phyloP scores from a whole-genome alignment of 2,797 vertebrate genomes.

The Xiphophorus birchmanni region DNA sequence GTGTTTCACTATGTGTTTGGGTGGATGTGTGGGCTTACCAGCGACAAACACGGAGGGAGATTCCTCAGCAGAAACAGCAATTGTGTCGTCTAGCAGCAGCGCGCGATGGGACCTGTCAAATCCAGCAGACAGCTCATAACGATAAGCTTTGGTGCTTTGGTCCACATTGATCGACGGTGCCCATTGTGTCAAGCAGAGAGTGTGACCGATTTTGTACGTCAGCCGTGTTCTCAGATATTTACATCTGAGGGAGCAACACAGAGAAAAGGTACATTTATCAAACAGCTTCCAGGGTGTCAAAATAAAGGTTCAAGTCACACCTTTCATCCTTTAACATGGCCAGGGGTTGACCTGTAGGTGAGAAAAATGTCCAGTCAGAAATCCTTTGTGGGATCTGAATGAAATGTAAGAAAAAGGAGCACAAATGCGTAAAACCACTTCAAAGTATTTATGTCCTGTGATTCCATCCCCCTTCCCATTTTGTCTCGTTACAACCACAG shows the following conservation, averaged over 20 bases:
- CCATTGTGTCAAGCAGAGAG: conserved; percentile 52
- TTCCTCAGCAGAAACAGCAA: conserved; percentile 30
- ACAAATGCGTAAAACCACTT: not conserved
- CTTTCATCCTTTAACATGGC: conserved; percentile 4
- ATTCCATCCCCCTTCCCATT: not conserved
- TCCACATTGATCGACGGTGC: conserved; percentile 48
- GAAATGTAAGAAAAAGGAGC: not conserved
- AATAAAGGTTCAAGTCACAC: not conserved
- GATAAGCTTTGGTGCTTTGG: conserved; percentile 24
- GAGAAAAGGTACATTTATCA: conserved; percentile 23
- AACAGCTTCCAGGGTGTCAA: conserved; percentile 16
- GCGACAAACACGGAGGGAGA: conserved; percentile 38
- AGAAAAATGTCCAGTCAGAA: not conserved
- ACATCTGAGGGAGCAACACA: conserved; percentile 10
- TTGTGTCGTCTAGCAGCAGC: conserved; percentile 42
- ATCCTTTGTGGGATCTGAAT: not conserved
- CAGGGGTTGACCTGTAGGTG: not conserved
- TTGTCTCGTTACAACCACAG: not conserved
- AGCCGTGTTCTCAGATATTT: conserved; percentile 33
- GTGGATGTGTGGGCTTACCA: conserved; percentile 46
- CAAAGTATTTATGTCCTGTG: not conserved
- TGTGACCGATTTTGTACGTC: conserved; percentile 35
- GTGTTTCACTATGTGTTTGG: conserved; percentile 60
- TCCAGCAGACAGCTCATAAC: conserved; percentile 20
- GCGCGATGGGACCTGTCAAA: conserved; percentile 31